These are phyloP conservation scores for Smithornis capensis DNA, from an alignment of 2,113 vertebrate genomes.

Conservation along the genomic window DNA sequence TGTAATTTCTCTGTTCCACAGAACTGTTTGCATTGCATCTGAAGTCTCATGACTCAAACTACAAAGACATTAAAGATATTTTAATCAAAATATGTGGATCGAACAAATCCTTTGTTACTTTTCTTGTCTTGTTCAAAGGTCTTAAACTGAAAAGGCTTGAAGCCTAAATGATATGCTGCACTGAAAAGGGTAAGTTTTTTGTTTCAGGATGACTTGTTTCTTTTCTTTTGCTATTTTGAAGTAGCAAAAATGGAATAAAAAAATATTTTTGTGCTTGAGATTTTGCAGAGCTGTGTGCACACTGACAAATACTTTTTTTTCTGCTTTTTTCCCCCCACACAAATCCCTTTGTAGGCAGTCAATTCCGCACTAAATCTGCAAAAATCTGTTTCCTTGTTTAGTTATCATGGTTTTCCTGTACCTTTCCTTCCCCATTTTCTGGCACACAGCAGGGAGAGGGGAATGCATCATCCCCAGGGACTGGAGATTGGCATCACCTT, in stretches of 20 bases:
- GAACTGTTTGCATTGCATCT: neutral
- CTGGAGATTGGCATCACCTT: neutral
- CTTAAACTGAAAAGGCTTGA: neutral
- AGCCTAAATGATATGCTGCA: neutral
- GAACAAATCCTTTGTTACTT: neutral
- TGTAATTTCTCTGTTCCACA: neutral
- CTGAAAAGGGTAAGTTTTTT: neutral
- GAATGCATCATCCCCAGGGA: neutral
- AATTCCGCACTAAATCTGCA: neutral
- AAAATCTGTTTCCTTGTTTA: neutral
- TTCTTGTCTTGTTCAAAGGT: neutral
- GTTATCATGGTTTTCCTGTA: neutral
- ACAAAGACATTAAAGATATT: neutral
- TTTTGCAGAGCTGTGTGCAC: neutral
- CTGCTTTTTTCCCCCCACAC: neutral
- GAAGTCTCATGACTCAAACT: neutral
- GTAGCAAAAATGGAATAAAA: neutral
- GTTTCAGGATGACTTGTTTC: fast-evolving
- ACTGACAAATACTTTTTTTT: too few relatives aligned
- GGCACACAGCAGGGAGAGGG: neutral
- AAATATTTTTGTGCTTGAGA: neutral
- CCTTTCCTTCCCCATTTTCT: neutral
- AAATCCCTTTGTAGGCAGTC: neutral
- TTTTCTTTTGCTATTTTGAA: neutral
- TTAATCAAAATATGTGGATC: neutral